Base-by-base conservation (phyloP, 1,140 invertebrate species). In the Drosophila leontia region DNA sequence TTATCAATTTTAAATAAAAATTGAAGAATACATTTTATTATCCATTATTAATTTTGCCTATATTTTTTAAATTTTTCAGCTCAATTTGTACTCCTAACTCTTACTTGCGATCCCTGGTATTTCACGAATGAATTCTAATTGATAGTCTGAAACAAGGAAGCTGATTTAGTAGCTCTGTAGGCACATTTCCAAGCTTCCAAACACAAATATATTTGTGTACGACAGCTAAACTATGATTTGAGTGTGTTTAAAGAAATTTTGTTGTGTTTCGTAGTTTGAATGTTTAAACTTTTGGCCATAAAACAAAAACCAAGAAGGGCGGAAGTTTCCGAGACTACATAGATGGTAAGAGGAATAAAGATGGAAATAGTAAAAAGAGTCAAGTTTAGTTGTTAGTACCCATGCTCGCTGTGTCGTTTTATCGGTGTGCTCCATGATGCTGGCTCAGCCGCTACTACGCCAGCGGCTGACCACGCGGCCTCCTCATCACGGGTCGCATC, bases 201-300 rank as follows among this genome's bases (percentile, higher is more conserved):
- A 56, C 11, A n/a, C 19, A 39, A 15, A 48, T 50, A 15, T 11
- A 11, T 56, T 39, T 15, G 26, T n/a, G 11, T 6, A 56, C 4
- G 19, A 11, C 19, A 32, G 26, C 48, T 11, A 56, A 48, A 53
- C 48, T 34, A 71, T 70, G 45, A 39, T 32, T 67, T 37, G 29
- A 57, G 19, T 48, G n/a, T 41, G 29, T 70, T 19, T 15, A 11
- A 19, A 26, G 6, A 57, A 32, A 34, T 57, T 59, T 64, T 32
- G 37, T 42, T 57, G 29, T 64, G 44, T 57, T 47, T 50, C 23
- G 23, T 57, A 17, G 11, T 50, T 35, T 17, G 6, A 48, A 70
- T 39, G 29, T 50, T 63, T n/a, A 8, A 34, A 5, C 29, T 35
- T 53, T 13, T 19, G 8, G 26, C 26, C 35, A 9, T 35, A 34